These are phyloP conservation scores for Podocnemis expansa DNA, from an alignment of 2,113 vertebrate species.

Conservation along the genomic window DNA sequence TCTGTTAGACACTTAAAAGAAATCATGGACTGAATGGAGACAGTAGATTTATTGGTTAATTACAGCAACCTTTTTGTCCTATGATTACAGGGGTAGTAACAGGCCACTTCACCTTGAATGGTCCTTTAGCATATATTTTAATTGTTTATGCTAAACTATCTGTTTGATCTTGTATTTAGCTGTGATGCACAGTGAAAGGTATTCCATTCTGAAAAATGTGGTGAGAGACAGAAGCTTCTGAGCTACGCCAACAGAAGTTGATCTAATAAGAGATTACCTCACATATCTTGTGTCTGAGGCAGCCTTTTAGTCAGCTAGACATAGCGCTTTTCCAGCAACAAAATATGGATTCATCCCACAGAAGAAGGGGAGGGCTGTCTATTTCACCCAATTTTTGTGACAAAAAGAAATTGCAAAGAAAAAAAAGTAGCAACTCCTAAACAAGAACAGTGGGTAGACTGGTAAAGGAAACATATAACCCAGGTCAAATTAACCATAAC, in stretches of 20 bases:
- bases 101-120: background rate
- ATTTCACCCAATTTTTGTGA: background rate
- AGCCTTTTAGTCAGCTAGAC: no score
- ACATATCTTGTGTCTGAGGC: background rate
- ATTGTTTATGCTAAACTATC: no score
- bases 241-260: background rate
- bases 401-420: background rate
- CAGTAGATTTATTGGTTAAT: background rate
- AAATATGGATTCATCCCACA: background rate
- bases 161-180: background rate
- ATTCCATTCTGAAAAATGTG: background rate
- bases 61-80: background rate
- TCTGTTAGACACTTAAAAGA: background rate
- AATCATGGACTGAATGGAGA: background rate
- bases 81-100: background rate
- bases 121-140: no score
- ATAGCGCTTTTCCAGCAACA: rapidly evolving
- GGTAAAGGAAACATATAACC: background rate
- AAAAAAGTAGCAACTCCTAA: background rate
- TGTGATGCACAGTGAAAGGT: background rate
- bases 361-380: background rate
- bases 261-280: background rate
- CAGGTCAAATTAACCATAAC: background rate
- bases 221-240: no score
- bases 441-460: background rate